Evolutionary conservation across 2,797 vertebrate genomes (phyloP).

Genomic region (Molothrus aeneus): DNA sequence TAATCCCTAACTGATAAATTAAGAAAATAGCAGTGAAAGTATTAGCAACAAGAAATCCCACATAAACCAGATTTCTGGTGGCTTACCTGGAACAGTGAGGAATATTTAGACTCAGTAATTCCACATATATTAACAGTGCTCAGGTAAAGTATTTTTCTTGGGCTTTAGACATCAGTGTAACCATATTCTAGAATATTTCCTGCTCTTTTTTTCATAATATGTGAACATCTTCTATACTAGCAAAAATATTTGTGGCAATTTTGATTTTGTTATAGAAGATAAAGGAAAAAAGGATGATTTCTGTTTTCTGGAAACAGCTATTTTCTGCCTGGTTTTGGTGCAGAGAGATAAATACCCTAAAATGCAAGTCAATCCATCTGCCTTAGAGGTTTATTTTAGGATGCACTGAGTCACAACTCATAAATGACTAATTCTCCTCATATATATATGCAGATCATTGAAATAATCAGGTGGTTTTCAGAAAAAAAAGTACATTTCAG

Average conservation of each 20-base stretch:
- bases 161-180: background rate
- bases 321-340: background rate
- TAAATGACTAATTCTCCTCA: background rate
- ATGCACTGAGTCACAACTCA: background rate
- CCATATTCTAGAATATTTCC: background rate
- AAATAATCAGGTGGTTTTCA: background rate
- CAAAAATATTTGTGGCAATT: background rate
- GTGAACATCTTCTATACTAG: background rate
- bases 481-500: background rate
- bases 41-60: background rate
- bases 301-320: background rate
- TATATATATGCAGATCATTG: background rate
- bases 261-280: background rate
- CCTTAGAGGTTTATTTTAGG: background rate
- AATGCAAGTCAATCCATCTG: background rate
- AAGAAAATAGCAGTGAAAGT: background rate
- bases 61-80: background rate
- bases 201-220: background rate
- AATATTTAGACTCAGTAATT: background rate
- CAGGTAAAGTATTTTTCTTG: background rate
- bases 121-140: fast-evolving
- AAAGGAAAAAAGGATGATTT: background rate
- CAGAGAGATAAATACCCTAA: background rate
- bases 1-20: background rate
- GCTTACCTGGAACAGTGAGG: background rate